Conservation (phyloP, 2,888 invertebrate genomes). For the Chymomyza caudatula region DNA sequence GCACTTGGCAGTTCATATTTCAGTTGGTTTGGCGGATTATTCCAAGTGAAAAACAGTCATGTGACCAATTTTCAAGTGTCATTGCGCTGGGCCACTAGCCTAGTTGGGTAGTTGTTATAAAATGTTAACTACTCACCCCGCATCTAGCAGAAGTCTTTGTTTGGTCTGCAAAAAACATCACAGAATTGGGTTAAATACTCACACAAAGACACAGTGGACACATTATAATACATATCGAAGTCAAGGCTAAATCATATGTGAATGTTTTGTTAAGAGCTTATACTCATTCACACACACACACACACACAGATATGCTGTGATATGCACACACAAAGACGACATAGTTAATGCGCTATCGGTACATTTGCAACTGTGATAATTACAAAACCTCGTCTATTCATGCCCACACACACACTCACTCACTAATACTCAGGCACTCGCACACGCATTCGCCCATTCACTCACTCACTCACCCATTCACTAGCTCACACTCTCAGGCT, state of each 20-base stretch:
- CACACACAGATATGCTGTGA: constrained; percentile 12
- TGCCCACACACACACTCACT: constrained; percentile 3
- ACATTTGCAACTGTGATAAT: constrained; percentile 61
- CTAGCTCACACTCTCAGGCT: too few relatives aligned
- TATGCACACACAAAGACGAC: constrained; percentile 19
- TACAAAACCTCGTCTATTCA: constrained; percentile 41
- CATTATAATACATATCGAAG: constrained; percentile 28
- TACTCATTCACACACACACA: constrained; percentile 15
- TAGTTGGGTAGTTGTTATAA: neutral
- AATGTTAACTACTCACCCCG: neutral
- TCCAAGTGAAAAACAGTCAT: neutral
- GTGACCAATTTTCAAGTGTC: neutral
- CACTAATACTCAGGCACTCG: constrained; percentile 1
- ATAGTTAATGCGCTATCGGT: constrained; percentile 40
- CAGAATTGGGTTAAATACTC: constrained; percentile 55
- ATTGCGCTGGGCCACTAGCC: neutral
- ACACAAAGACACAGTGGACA: constrained; percentile 2
- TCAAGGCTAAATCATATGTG: constrained; percentile 43
- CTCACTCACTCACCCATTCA: neutral
- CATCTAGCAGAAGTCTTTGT: neutral
- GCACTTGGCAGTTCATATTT: constrained; percentile 26
- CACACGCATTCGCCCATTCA: neutral
- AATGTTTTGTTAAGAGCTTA: constrained; percentile 39
- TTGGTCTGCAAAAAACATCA: neutral
- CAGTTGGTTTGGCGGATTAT: neutral